Evolutionary conservation across 2,113 vertebrate genomes (phyloP), one percentile per base, ranked within the genome.

Genomic region (Excalfactoria chinensis): DNA sequence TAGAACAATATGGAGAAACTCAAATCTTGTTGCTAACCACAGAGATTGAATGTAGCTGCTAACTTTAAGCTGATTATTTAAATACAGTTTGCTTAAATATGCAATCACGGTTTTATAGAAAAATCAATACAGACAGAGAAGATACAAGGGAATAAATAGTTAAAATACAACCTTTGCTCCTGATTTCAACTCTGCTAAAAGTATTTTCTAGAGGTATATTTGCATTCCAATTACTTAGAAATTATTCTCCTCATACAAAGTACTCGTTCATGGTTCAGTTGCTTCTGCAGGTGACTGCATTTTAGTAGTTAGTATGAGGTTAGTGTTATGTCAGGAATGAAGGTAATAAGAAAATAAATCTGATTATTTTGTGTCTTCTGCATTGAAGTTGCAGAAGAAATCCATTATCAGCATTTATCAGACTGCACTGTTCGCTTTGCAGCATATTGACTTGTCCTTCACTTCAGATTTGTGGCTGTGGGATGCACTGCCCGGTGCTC

Each of bases 371-470:
- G 46, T 84, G 76, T 58, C 68, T 81, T 67, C 62, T 67, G 64
- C 63, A 44, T 44, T 67, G 79, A 80, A 74, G 56, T 80, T 64
- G 62, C 20, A 81, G 89, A 94, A 67, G 76, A 88, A 90, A 88
- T 86, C 76, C 35, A 48, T 92, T 83, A 60, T 71, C 60, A 68
- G 64, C 51, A 51, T 90, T 94, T 85, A 81, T 93, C 72, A 88
- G 72, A 55, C 73, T 90, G 86, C 75, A 60, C 58, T 72, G 21
- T 86, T 91, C 23, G 56, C 91, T 94, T 73, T 90, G 70, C 70
- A 74, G 6, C 84, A 68, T 92, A 92, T 81, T 88, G 90, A 90
- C 73, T 91, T 74, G 76, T 56, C 72, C 64, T 90, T 95, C 51
- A 34, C 13, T 77, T 59, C 43, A 72, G 51, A 75, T 86, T 81